Percentiles rank a stretch among this genome's conserved stretches.
phyloP scores from a whole-genome alignment of 2,797 vertebrate species.

The Neosilurus hyrtlii region DNA sequence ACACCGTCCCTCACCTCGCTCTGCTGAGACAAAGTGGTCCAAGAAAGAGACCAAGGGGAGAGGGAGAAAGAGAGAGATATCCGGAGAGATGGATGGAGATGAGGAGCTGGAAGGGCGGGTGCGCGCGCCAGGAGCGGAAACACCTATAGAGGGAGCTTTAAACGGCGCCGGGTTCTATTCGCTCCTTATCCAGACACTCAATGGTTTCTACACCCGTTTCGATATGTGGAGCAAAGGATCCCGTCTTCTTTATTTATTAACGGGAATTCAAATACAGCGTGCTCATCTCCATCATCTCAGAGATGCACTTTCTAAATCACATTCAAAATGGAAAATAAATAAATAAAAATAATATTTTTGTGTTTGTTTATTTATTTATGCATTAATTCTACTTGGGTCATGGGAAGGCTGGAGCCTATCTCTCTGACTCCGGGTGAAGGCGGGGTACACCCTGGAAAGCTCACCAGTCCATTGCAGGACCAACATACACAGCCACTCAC shows the following conservation, averaged over 20 bases:
- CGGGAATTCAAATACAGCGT: not conserved
- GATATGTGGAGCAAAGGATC: not conserved
- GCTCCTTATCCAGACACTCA: not conserved
- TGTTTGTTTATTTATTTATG: too few species aligned
- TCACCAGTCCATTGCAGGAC: too few species aligned
- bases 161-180: conserved; percentile 39
- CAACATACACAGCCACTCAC: too few species aligned
- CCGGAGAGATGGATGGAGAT: conserved; percentile 52
- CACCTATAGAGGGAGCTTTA: conserved; percentile 66
- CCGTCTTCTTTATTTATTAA: not conserved
- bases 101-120: conserved; percentile 55
- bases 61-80: conserved; percentile 52
- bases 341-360: too few species aligned
- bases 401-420: too few species aligned
- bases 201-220: not conserved
- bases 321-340: too few species aligned
- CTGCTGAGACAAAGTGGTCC: conserved; percentile 56
- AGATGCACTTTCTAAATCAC: not conserved
- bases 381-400: too few species aligned
- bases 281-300: not conserved
- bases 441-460: too few species aligned
- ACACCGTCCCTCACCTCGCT: conserved; percentile 64
- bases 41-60: conserved; percentile 39
- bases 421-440: too few species aligned
- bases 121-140: conserved; percentile 61